Evolutionary conservation across 2,113 vertebrate genomes (phyloP).

Genomic region (Engraulis encrasicolus): DNA sequence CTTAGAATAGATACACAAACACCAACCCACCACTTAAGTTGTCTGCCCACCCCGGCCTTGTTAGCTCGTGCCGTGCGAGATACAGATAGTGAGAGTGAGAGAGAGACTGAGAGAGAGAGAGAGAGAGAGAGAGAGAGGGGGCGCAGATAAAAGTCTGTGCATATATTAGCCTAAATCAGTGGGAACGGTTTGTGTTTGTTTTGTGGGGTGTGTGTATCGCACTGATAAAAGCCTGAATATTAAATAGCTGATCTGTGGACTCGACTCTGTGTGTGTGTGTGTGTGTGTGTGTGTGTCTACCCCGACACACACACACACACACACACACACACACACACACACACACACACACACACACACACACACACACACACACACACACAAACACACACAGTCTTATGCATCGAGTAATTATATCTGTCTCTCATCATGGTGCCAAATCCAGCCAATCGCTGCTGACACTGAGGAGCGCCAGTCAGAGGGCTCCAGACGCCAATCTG

Average conservation of each 20-base stretch:
- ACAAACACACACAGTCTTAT: background rate
- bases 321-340: too few relatives aligned
- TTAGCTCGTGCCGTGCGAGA: too few relatives aligned
- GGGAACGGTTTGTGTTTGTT: background rate
- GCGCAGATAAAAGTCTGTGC: background rate
- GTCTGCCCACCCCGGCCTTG: background rate
- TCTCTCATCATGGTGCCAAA: slow-evolving; percentile 1
- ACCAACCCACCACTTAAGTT: background rate
- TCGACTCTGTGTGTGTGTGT: background rate
- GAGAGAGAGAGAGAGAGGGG: background rate
- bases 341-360: too few relatives aligned
- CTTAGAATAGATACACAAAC: background rate
- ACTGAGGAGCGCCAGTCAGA: background rate
- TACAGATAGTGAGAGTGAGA: background rate
- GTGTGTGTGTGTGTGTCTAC: background rate
- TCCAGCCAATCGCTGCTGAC: background rate
- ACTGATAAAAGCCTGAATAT: background rate
- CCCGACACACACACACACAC: too few relatives aligned
- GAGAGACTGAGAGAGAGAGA: background rate
- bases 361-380: too few relatives aligned
- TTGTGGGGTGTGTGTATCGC: too few relatives aligned
- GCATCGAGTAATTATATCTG: background rate
- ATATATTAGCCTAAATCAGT: background rate
- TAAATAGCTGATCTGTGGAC: background rate
- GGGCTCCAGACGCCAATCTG: background rate